Evolutionary conservation across 1,140 invertebrate species (phyloP), one percentile per base, ranked within the genome.

Genomic region (Drosophila kikkawai): DNA sequence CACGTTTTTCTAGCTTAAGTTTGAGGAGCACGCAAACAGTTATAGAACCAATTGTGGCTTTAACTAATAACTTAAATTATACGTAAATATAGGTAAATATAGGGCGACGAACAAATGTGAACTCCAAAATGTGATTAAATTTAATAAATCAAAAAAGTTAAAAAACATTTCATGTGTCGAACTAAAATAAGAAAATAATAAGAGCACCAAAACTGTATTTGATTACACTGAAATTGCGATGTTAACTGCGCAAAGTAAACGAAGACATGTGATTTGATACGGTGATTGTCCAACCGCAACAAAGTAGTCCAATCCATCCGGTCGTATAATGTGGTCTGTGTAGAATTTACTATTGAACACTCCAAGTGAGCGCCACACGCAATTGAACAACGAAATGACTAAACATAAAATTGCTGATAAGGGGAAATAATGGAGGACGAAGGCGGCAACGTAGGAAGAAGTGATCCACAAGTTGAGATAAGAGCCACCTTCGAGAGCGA

Each of bases 251-350:
- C 75, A 74, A 61, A 64, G 50, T 29, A 45, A 41, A 4, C 29
- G 15, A 19, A 74, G 37, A 64, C 80, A 82, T 77, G 80, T 82
- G 80, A 82, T 36, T 44, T 58, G 50, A 61, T 41, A 17, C 56
- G 60, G 17, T 48, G 64, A 53, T 34, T 58, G 42, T 57, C 26
- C 44, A 61, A 61, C 67, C 70, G 45, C 70, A 74, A 74, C 71
- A 75, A 63, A 34, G 71, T 47, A 47, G 34, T 47, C 5, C 13
- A 26, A 59, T 29, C 26, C 29, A 64, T 36, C 44, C 37, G 29
- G 45, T 48, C 50, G 17, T 47, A 57, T 22, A 70, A 57, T 55
- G 45, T 51, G 22, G 19, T 26, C 36, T 26, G 42, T 26, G 15
- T 53, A 22, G 17, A 56, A 48, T 29, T 37, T 17, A 41, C 12